Percentiles rank a stretch among this genome's conserved stretches.
phyloP scores from a whole-genome alignment of 2,888 invertebrate genomes.

The Machimus rusticus region DNA sequence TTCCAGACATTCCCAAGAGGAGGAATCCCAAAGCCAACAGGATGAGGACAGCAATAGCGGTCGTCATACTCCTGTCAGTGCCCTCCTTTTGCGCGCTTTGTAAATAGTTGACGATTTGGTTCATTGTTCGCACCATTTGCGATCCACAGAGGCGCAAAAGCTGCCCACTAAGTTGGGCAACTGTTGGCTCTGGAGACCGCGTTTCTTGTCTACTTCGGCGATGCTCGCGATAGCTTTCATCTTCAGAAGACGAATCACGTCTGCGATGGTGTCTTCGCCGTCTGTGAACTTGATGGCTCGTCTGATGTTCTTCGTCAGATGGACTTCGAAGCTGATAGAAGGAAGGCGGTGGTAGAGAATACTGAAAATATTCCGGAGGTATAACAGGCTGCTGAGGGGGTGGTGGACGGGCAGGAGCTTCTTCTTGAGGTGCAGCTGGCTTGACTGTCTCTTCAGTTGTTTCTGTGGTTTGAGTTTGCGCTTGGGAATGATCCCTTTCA shows the following conservation, averaged over 20 bases:
- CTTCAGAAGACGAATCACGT: constrained; percentile 66
- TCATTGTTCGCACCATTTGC: constrained; percentile 70
- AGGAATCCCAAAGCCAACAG: constrained; percentile 80
- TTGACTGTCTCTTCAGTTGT: background rate
- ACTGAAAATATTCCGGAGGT: constrained; percentile 65
- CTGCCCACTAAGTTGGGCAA: constrained; percentile 75
- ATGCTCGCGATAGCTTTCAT: constrained; percentile 63
- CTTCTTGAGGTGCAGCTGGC: constrained; percentile 40
- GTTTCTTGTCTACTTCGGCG: constrained; percentile 58
- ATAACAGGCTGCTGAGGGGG: constrained; percentile 63
- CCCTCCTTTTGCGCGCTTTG: constrained; percentile 67
- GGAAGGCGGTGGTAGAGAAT: constrained; percentile 64
- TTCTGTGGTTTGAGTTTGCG: constrained; percentile 62
- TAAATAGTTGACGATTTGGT: constrained; percentile 72
- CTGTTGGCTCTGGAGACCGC: constrained; percentile 69
- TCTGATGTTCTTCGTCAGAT: constrained; percentile 60
- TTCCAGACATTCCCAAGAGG: constrained; percentile 75
- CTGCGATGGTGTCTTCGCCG: constrained; percentile 66
- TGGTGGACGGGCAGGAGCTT: constrained; percentile 64
- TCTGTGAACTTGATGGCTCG: constrained; percentile 61
- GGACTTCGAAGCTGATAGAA: constrained; percentile 63
- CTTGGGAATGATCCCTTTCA: constrained; percentile 54
- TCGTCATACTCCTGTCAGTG: constrained; percentile 70
- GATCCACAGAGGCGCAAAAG: constrained; percentile 74
- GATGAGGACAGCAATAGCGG: constrained; percentile 79